Conservation (phyloP, 30 jellyfish, hydroid and myxozoan species). For the Aurelia sp. region DNA sequence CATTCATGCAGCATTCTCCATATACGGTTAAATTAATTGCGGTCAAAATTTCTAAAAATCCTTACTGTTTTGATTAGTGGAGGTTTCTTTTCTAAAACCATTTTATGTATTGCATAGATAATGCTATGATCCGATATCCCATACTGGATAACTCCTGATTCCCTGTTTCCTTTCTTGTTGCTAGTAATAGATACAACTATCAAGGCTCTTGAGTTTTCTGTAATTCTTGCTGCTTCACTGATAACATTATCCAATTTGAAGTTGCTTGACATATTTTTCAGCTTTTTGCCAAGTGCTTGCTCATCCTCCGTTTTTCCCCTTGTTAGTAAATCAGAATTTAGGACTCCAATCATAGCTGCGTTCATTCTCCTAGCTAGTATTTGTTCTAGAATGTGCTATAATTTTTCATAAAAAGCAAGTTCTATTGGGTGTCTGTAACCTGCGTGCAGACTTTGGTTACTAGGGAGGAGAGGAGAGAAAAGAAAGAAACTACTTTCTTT, state of each 20-base stretch:
- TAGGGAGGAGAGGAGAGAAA: too few species aligned
- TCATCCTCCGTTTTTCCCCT: too few species aligned
- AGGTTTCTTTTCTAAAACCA: slow-evolving; percentile 2
- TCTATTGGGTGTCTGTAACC: too few species aligned
- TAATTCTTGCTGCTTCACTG: background rate
- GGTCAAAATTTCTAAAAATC: background rate
- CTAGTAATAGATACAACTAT: background rate
- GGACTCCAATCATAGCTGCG: too few species aligned
- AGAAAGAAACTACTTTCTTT: too few species aligned
- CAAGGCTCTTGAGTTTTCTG: background rate
- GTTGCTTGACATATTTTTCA: background rate
- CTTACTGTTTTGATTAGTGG: background rate
- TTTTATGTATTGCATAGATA: slow-evolving; percentile 7
- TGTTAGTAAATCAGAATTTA: too few species aligned
- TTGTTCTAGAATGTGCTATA: too few species aligned
- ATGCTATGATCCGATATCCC: slow-evolving; percentile 11
- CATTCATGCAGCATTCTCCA: slow-evolving; percentile 28
- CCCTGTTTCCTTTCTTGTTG: background rate
- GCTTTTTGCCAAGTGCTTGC: too few species aligned
- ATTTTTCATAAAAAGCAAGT: too few species aligned
- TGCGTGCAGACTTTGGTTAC: too few species aligned
- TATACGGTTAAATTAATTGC: background rate
- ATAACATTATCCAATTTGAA: background rate
- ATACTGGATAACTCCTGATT: background rate
- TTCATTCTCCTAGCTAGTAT: too few species aligned